Percentiles rank a stretch among this genome's conserved stretches.
Evolutionary conservation across 2,797 vertebrate genomes (phyloP).

Genomic region (Sebastes minor): DNA sequence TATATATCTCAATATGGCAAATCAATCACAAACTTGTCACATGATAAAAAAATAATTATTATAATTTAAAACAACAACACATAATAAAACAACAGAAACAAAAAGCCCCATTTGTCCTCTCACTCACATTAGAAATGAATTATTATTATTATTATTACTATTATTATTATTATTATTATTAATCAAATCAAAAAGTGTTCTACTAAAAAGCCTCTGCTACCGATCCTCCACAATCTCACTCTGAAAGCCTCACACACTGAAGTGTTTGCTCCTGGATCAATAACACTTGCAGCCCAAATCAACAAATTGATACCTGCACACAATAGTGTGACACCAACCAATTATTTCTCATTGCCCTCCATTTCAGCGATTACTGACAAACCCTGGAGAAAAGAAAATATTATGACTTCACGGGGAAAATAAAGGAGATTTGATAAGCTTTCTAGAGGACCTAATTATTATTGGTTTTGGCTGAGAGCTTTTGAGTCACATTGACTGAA

Average conservation of each 20-base stretch:
- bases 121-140: not conserved
- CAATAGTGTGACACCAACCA: not conserved
- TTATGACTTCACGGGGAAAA: slow-evolving; percentile 7
- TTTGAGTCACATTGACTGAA: not conserved
- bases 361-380: slow-evolving; percentile 14
- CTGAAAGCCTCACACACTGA: not conserved
- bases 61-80: not conserved
- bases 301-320: slow-evolving; percentile 15
- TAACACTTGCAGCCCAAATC: not conserved
- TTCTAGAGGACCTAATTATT: slow-evolving; percentile 2
- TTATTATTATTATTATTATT: not conserved
- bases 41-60: not conserved
- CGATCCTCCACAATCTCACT: not conserved
- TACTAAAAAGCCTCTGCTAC: not conserved
- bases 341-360: slow-evolving; percentile 27
- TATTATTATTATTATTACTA: not conserved
- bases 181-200: not conserved
- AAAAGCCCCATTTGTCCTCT: not conserved
- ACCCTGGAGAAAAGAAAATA: not conserved
- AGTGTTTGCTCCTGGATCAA: not conserved
- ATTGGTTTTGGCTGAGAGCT: slow-evolving; percentile 16
- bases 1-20: not conserved
- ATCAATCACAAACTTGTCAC: not conserved
- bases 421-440: slow-evolving; percentile 6
- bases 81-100: not conserved